Percentiles rank a stretch among this genome's conserved stretches.
Conservation (phyloP, 2,797 vertebrate species). For the Pitangus sulphuratus region DNA sequence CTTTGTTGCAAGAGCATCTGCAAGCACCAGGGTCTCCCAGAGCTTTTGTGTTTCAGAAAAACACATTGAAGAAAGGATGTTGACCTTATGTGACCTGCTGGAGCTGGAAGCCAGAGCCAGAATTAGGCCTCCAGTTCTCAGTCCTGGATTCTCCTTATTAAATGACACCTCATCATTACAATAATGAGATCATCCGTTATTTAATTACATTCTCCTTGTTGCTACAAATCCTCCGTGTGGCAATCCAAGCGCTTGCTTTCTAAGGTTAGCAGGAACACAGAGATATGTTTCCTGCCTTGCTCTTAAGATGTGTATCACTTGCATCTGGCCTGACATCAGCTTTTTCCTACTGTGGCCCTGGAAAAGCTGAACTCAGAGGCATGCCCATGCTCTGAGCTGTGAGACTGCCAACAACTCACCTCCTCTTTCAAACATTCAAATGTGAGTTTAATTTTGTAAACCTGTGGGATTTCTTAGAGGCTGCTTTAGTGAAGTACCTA, state of each 20-base stretch:
- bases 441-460: neutral
- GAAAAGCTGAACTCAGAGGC: neutral
- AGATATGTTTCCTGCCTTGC: neutral
- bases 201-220: slow-evolving; percentile 61
- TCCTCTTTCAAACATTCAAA: neutral
- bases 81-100: neutral
- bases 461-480: neutral
- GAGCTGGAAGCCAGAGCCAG: neutral
- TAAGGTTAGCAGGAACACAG: slow-evolving; percentile 35
- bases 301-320: neutral
- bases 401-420: neutral
- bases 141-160: slow-evolving; percentile 26
- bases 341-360: neutral
- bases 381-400: neutral
- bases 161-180: slow-evolving; percentile 56
- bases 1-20: neutral
- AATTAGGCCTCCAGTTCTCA: slow-evolving; percentile 1
- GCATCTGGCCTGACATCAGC: slow-evolving; percentile 30
- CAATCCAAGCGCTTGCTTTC: slow-evolving; percentile 52
- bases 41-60: neutral
- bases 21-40: neutral
- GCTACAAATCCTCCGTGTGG: slow-evolving; percentile 51
- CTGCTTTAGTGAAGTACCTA: neutral
- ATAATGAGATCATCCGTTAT: slow-evolving; percentile 58
- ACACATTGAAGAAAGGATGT: neutral